Conservation (phyloP, 2,888 invertebrate species). For the Idaea biselata region DNA sequence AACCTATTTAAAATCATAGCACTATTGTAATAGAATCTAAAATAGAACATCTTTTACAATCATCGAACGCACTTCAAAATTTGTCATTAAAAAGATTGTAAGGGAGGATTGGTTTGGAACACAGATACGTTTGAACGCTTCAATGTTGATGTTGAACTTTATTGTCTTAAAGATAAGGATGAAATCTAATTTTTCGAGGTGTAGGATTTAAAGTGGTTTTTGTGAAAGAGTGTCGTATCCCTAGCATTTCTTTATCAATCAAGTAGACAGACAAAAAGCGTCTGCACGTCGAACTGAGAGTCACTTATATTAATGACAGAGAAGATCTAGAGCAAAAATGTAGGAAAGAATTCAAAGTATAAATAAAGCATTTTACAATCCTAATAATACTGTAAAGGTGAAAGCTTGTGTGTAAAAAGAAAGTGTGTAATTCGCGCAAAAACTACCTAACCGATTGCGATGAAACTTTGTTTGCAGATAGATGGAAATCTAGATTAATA, state of each 20-base stretch:
- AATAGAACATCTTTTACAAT: constrained; percentile 16
- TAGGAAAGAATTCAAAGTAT: constrained; percentile 41
- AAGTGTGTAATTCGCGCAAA: no score
- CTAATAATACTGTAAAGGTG: no score
- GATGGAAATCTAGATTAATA: no score
- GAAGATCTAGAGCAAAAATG: constrained; percentile 45
- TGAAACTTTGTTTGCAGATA: no score
- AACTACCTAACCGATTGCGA: no score
- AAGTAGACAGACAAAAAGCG: constrained; percentile 70
- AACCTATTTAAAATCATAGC: constrained; percentile 28
- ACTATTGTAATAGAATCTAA: constrained; percentile 16
- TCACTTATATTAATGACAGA: constrained; percentile 72
- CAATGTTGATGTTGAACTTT: constrained; percentile 5
- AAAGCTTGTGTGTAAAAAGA: no score
- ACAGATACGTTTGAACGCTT: constrained; percentile 13
- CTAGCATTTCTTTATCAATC: constrained; percentile 75
- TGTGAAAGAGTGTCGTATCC: constrained; percentile 59
- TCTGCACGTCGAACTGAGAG: constrained; percentile 70
- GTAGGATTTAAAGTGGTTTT: constrained; percentile 13
- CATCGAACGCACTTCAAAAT: constrained; percentile 23
- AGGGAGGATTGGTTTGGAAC: constrained; percentile 32
- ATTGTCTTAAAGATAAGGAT: constrained; percentile 11
- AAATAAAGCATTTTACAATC: no score
- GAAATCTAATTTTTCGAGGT: not conserved
- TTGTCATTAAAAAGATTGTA: constrained; percentile 39